Base-by-base conservation (phyloP, 2,113 vertebrate species). In the Sarotherodon lohbergeri region DNA sequence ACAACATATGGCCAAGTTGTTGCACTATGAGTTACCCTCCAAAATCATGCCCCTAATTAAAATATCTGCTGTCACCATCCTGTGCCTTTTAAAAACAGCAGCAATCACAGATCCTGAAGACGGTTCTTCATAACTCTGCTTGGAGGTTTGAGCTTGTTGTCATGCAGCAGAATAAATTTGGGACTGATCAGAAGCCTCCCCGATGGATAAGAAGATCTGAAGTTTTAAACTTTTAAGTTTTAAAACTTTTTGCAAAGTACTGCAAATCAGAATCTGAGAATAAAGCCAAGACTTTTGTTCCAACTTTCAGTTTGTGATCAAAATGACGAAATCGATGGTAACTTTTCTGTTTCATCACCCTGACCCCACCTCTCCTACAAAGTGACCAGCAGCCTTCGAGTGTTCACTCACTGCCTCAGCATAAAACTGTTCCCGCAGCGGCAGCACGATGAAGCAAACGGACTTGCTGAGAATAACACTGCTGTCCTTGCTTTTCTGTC, bases 391-490 rank as follows among this genome's bases (percentile, higher is more conserved):
- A 36, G 82, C 76, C 43, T 55, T 41, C 4, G 9, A 73, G 27
- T 56, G 43, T 90, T 90, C 80, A 59, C 83, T 50, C 2, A 16
- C 80, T 39, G 79, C 80, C 59, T 87, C 90, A 81, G 86, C 59
- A 85, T 76, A 34, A 93, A 86, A 86, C 4, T 59, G 34, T 84
- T 87, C 48, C n/a, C 73, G 50, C 80, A 71, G 43, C 82, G 36
- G 29, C 9, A 56, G 71, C 57, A 61, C 2, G 8, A 83, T 36
- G 29, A 78, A 71, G 73, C 83, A 19, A 79, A 86, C 71, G n/a
- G 79, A 86, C 56, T 57, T 5, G 4, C 50, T 41, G 43, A 66
- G 41, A 89, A 57, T 87, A 63, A 90, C 88, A 16, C 85, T 27
- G 61, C 87, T 54, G 48, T 83, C 54, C 41, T 90, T 10, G 6